Base-by-base conservation (phyloP, 2,888 invertebrate species). In the Nemurella pictetii region DNA sequence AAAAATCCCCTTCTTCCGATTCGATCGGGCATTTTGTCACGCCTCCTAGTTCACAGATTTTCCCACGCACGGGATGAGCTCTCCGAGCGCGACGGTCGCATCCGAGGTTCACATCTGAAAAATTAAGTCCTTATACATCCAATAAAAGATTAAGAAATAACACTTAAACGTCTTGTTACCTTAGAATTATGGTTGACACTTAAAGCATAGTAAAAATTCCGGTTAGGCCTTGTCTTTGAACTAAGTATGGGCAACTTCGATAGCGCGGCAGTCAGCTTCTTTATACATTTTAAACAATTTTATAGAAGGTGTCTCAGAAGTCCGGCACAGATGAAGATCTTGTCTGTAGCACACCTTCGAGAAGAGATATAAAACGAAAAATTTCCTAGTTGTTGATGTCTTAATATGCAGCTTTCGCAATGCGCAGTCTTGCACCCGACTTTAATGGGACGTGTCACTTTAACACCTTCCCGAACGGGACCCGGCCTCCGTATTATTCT, bases 11-110 rank as follows among this genome's bases (percentile, higher is more conserved):
- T 81, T 83, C 35, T 72, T 80, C 30, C 55, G 27, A 85, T 85
- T 85, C 83, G 85, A 83, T 85, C 74, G 73, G 73, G 73, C 80
- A 74, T 80, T 85, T 85, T 85, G 85, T 85, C 85, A 85, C 84
- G 84, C 83, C 55, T 73, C 84, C 20, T n/a, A 80, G 80, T 29
- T 36, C 72, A 55, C 55, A 28, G 72, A 84, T 32, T 84, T 84
- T 84, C 84, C 84, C 84, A 84, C 84, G 84, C 55, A 77, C 20
- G 83, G 55, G 55, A 55, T 55, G 55, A 55, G 83, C 28, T 30
- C 74, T 20, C 72, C 73, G 30, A 78, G 78, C 78, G 78, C 78
- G 78, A 78, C 78, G 78, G 28, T 78, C 78, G 78, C 28, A 27
- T 29, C 75, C 30, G 30, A 28, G 5, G n/a, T 78, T 78, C 78